phyloP scores from a whole-genome alignment of 2,888 invertebrate genomes.

The Galeruca laticollis region DNA sequence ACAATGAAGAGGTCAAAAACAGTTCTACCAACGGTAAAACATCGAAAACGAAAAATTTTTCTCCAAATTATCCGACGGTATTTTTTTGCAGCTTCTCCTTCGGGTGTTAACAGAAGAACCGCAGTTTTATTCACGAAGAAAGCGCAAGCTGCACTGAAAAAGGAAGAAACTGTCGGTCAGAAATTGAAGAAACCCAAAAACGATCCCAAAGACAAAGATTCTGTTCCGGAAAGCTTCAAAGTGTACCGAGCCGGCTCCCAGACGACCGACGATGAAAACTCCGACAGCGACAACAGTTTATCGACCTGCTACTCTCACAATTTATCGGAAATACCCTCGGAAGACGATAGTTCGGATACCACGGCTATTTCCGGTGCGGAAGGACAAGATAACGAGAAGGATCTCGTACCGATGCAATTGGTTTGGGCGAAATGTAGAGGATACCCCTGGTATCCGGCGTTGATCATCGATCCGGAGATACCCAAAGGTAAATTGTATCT shows the following conservation, averaged over 20 bases:
- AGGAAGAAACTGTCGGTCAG: conserved; percentile 54
- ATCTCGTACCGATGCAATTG: conserved; percentile 86
- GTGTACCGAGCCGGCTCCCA: conserved; percentile 68
- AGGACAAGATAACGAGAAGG: conserved; percentile 47
- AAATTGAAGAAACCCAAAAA: conserved; percentile 55
- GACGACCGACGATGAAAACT: conserved; percentile 63
- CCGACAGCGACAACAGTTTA: conserved; percentile 65
- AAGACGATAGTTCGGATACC: conserved; percentile 64
- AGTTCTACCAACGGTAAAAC: conserved; percentile 43
- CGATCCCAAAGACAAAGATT: conserved; percentile 46
- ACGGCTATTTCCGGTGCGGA: conserved; percentile 62
- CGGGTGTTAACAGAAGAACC: conserved; percentile 78
- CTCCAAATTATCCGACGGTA: no score
- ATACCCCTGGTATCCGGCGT: conserved; percentile 97
- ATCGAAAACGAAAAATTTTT: no score
- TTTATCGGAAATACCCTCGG: conserved; percentile 64
- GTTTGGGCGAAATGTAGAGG: conserved; percentile 98
- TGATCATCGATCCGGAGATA: conserved; percentile 95
- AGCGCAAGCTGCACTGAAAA: conserved; percentile 70
- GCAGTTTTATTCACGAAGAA: conserved; percentile 84
- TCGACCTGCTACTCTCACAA: conserved; percentile 67
- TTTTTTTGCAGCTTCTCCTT: conserved; percentile 65
- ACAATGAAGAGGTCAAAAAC: conserved; percentile 46
- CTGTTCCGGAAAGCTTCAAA: conserved; percentile 69
- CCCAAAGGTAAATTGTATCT: conserved; percentile 75